Percentiles rank a stretch among this genome's conserved stretches.
phyloP scores from a whole-genome alignment of 2,797 vertebrate species.

The Gallinago stenura region DNA sequence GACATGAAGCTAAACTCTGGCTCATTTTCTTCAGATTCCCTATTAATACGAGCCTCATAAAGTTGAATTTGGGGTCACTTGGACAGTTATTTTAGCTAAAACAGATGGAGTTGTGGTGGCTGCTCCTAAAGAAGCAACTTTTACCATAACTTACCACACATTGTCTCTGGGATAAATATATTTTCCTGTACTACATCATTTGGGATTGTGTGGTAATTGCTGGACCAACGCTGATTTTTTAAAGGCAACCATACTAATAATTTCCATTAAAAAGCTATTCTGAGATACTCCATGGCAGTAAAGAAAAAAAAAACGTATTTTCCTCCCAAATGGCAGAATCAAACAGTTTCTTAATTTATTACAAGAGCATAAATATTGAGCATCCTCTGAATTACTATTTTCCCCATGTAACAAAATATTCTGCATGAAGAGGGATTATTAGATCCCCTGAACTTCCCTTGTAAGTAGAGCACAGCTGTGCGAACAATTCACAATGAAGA shows the following conservation, averaged over 20 bases:
- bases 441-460: conserved; percentile 46
- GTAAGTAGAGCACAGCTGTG: conserved; percentile 51
- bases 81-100: conserved; percentile 73
- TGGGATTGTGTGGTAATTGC: conserved; percentile 23
- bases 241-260: not conserved
- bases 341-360: conserved; percentile 32
- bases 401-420: conserved; percentile 52
- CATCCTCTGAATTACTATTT: conserved; percentile 12
- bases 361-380: not conserved
- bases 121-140: conserved; percentile 65
- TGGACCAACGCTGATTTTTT: not conserved
- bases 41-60: conserved; percentile 71
- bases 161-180: conserved; percentile 44
- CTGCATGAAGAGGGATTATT: conserved; percentile 20
- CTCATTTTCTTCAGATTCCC: conserved; percentile 69
- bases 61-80: conserved; percentile 75
- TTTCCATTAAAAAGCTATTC: not conserved
- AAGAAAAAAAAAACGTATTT: not conserved
- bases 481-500: conserved; percentile 16
- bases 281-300: not conserved
- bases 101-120: conserved; percentile 67
- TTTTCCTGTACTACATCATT: conserved; percentile 28
- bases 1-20: conserved; percentile 69
- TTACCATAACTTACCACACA: conserved; percentile 29
- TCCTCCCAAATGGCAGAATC: not conserved